Conservation (phyloP, 2,113 vertebrate species). For the Colaptes auratus region DNA sequence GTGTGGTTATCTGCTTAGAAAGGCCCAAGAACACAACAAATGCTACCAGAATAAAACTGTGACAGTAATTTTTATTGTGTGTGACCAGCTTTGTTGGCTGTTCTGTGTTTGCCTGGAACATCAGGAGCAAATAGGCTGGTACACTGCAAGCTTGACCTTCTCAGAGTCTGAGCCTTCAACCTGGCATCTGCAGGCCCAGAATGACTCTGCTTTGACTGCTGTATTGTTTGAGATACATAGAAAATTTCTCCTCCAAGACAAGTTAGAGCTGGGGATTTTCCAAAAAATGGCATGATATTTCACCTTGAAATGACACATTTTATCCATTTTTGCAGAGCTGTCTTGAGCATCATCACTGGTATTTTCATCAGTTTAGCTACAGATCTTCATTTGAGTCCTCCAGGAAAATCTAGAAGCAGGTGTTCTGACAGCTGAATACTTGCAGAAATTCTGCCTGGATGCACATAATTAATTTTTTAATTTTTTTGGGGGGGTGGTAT, state of each 20-base stretch:
- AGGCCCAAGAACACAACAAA: not conserved
- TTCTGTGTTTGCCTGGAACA: not conserved
- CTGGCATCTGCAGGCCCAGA: not conserved
- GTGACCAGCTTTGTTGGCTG: not conserved
- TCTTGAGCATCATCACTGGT: not conserved
- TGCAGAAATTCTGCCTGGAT: not conserved
- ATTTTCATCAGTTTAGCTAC: not conserved
- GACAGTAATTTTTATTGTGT: not conserved
- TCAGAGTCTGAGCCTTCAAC: not conserved
- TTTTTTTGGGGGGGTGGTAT: not conserved
- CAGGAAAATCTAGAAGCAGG: not conserved
- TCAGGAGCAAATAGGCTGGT: not conserved
- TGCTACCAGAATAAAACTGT: not conserved
- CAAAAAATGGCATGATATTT: not conserved
- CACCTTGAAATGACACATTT: not conserved
- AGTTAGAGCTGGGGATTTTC: not conserved
- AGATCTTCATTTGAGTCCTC: not conserved
- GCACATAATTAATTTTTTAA: not conserved
- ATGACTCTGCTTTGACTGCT: not conserved
- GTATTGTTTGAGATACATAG: not conserved
- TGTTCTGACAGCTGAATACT: not conserved
- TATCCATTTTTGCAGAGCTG: not conserved
- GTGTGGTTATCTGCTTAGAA: not conserved
- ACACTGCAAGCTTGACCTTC: not conserved
- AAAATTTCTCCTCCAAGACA: not conserved